phyloP scores from a whole-genome alignment of 2,797 vertebrate genomes.

The Myotis myotis region DNA sequence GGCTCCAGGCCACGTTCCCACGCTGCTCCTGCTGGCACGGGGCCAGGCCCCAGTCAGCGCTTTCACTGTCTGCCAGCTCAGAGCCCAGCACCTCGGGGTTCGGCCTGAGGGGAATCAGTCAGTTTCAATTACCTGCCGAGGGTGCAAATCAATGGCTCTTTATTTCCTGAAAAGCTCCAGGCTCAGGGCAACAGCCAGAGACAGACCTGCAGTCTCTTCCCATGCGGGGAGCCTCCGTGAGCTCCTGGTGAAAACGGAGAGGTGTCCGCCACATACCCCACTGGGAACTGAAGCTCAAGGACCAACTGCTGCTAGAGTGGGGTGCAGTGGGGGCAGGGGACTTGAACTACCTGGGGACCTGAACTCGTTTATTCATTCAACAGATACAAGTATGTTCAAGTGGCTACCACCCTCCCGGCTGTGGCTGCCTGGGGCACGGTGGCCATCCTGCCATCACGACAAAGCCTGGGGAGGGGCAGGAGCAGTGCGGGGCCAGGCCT shows the following conservation, averaged over 20 bases:
- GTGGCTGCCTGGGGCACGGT: accelerated
- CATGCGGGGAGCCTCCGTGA: neutral
- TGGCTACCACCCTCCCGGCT: neutral
- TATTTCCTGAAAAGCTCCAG: neutral
- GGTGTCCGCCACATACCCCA: accelerated
- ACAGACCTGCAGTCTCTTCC: neutral
- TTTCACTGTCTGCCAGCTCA: neutral
- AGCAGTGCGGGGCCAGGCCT: neutral
- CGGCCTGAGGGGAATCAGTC: neutral
- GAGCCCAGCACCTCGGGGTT: constrained; percentile 8
- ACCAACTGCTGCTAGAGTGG: neutral
- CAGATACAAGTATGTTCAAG: neutral
- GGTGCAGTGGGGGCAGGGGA: accelerated
- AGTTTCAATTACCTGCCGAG: neutral
- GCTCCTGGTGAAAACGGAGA: neutral
- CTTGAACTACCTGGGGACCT: neutral
- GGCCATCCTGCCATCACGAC: accelerated
- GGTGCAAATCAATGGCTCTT: neutral
- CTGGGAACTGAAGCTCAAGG: neutral
- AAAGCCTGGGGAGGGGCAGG: neutral
- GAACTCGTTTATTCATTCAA: neutral
- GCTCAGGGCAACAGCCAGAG: accelerated
- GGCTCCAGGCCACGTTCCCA: constrained; percentile 52
- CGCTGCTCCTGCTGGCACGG: neutral
- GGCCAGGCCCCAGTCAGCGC: constrained; percentile 37